Evolutionary conservation across 2,113 vertebrate genomes (phyloP), one percentile per base, ranked within the genome.

Genomic region (Perca schrenkii): DNA sequence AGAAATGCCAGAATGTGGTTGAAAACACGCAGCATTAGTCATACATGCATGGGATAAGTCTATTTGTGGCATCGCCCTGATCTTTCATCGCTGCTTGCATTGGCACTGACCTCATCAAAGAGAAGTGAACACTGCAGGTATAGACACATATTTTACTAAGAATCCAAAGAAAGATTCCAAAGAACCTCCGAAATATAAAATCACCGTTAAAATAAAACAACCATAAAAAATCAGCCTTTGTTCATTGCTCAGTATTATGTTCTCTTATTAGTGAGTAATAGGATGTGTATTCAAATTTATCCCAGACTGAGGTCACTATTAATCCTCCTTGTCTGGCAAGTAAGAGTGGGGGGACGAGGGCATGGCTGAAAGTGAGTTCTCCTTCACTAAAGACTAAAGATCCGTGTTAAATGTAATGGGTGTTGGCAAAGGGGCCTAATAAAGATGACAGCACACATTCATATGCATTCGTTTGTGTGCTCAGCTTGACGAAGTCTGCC

Each of bases 381-480:
- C 82, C 71, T 77, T 74, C 64, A 74, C 79, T 90, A 85, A 92
- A 88, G 85, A 86, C 53, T 90, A 85, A 92, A 88, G 85, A 86
- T 49, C 78, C 17, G 53, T 92, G 91, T 89, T 92, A 91, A 92
- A 93, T 89, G 86, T 93, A 92, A 93, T 93, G 90, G 89, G 60
- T 94, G 88, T 87, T 91, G 86, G 92, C 82, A 91, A 92, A 83
- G 87, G 79, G 85, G 90, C 80, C 88, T 86, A 89, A 92, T 94
- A 93, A 94, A 94, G 92, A 93, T 91, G 93, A 93, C 90, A 86
- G 89, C 85, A 94, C 88, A 90, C 94, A 94, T 94, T 94, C 92
- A 95, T 95, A 95, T 95, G 94, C 93, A 88, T 92, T 86, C 17
- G 86, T 91, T 91, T 94, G 94, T 94, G 92, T 94, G 93, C 94